These are phyloP conservation scores for Idaea biselata DNA, from an alignment of 2,888 invertebrate genomes.

Conservation along the genomic window DNA sequence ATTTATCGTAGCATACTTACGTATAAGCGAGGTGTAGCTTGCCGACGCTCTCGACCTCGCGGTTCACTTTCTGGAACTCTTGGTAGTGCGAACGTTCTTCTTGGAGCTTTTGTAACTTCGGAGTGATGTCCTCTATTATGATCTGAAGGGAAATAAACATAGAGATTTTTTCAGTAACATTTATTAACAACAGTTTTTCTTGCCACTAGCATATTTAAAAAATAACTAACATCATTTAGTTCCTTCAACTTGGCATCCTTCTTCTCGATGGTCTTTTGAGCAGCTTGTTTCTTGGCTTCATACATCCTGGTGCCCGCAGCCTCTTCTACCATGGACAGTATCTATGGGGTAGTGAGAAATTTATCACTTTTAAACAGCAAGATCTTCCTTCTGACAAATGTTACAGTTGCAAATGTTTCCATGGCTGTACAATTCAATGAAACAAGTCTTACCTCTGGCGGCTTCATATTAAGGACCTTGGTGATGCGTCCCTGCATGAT, in stretches of 20 bases:
- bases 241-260: slow-evolving; percentile 95
- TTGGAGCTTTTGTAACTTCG: slow-evolving; percentile 91
- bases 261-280: slow-evolving; percentile 93
- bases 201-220: background rate
- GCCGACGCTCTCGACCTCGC: slow-evolving; percentile 91
- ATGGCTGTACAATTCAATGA: no score
- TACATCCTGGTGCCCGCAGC: slow-evolving; percentile 99
- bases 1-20: slow-evolving; percentile 57
- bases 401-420: no score
- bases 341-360: slow-evolving; percentile 67
- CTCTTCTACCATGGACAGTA: slow-evolving; percentile 98
- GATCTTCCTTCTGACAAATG: background rate
- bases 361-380: background rate
- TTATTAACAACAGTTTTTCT: no score
- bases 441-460: slow-evolving; percentile 92
- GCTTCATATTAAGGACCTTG: slow-evolving; percentile 99
- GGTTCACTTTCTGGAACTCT: slow-evolving; percentile 91
- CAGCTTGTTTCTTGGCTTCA: slow-evolving; percentile 93
- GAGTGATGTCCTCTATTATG: slow-evolving; percentile 92
- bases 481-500: slow-evolving; percentile 99
- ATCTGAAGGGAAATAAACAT: slow-evolving; percentile 66
- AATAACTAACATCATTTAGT: slow-evolving; percentile 85
- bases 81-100: slow-evolving; percentile 91
- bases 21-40: slow-evolving; percentile 88
- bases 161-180: no score